Percentiles rank a stretch among this genome's conserved stretches.
Evolutionary conservation across 1,140 invertebrate genomes (phyloP).

Genomic region (Megalonaias nervosa): DNA sequence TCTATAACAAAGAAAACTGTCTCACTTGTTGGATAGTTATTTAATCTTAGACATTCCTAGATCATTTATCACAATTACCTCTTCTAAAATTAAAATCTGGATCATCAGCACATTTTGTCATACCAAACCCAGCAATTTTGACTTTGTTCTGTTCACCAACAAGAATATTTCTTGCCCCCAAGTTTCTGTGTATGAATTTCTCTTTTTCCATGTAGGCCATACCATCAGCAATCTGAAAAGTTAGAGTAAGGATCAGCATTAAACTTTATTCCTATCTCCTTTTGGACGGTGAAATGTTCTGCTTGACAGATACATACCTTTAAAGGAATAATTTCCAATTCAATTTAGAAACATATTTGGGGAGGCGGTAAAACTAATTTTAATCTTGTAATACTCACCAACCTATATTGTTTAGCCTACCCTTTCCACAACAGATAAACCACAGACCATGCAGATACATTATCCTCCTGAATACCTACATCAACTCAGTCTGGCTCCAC

Average conservation of each 20-base stretch:
- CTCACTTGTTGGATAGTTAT: neutral
- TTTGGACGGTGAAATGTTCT: neutral
- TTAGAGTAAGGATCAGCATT: neutral
- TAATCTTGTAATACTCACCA: no score
- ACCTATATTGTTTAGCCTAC: no score
- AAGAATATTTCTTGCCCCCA: conserved; percentile 78
- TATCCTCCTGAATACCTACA: no score
- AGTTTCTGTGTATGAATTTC: conserved; percentile 75
- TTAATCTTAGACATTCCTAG: neutral
- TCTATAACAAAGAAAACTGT: neutral
- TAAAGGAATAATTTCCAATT: no score
- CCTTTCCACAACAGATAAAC: no score
- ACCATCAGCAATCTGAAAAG: conserved; percentile 77
- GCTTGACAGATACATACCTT: no score
- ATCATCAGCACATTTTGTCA: conserved; percentile 96
- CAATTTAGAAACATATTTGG: no score
- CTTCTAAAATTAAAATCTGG: conserved; percentile 98
- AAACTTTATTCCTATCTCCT: neutral
- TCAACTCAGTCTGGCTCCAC: no score
- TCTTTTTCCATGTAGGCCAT: conserved; percentile 97
- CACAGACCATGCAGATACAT: no score
- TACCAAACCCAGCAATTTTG: conserved; percentile 96
- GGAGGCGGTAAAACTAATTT: no score
- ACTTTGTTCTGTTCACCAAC: conserved; percentile 93
- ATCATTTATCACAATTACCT: conserved; percentile 70